Evolutionary conservation across 1,140 invertebrate species (phyloP), one percentile per base, ranked within the genome.

Genomic region (Rhagoletis pomonella): DNA sequence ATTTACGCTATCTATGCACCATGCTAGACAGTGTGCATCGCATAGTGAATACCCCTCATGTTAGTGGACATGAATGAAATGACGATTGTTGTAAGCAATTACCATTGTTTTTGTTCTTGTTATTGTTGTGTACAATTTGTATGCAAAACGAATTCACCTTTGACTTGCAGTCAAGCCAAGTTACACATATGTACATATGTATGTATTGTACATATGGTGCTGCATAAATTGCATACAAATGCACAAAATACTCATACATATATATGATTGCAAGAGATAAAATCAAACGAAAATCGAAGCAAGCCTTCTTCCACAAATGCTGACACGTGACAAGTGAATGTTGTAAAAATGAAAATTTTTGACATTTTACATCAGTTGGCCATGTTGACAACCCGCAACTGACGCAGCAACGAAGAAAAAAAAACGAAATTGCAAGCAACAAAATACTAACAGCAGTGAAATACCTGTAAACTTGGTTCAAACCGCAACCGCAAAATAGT

Each of bases 281-380:
- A 81, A 81, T 81, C 73, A 81, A 81, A 81, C n/a, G n/a, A 9
- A 50, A 81, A 55, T 81, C 47, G 47, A 55, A 81, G 47, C 44
- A 73, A 81, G 47, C 47, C 73, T 7, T 50, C 47, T 39, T 44
- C 9, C 10, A 5, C 69, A 50, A 58, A 55, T 47, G 50, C 1
- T 81, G 73, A 55, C 73, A 81, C 73, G 73, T 81, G 73, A 81
- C 73, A 81, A 58, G 73, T 81, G 73, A 81, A 81, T 81, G 73
- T 81, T 58, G 73, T 81, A 81, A 55, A 81, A 81, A 81, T 55
- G 4, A 55, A 81, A 81, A 55, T 81, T 69, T 81, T 81, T 81
- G 73, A 81, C 73, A 81, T 81, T 55, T 81, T 58, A 81, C 73
- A 81, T 29, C 47, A 81, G 47, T 81, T n/a, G 47, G 12, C 47